Evolutionary conservation across 2,888 invertebrate species (phyloP), one percentile per base, ranked within the genome.

Genomic region (Pristionchus entomophagus): DNA sequence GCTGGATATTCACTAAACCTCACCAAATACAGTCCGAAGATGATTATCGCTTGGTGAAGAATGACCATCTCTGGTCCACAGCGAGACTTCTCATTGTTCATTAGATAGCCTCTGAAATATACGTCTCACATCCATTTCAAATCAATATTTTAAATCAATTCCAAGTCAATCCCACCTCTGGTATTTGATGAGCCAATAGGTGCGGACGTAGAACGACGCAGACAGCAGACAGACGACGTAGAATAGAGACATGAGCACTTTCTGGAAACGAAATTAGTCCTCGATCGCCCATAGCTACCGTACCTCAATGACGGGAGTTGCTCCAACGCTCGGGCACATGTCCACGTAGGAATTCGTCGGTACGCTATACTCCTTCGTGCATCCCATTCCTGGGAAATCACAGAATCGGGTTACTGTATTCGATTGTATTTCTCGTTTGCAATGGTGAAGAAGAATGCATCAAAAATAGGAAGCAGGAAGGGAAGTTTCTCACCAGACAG

Each of bases 11-110:
- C 32, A 14, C 32, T 65, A 32, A 2, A 59, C 14, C 69, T 38
- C 10, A 78, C 78, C 41, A 51, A 12, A n/a, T 78, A 78, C 5
- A 78, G 78, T 26, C 49, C 29, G 49, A 45, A 78, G 17, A 78
- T 78, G 78, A 78, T 49, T 45, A 78, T 32, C 14, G 78, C 78
- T 14, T 78, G 78, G 49, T 49, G 45, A 26, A 78, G 78, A 51
- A 78, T 78, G 45, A 78, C 29, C 29, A 45, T 45, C 12, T 78
- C 78, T 2, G 78, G 78, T 4, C 45, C 78, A 49, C 78, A 51
- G 49, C 51, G 45, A 78, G 49, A 35, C 26, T 26, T 29, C 51
- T 78, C 78, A 19, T 51, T 49, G 26, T 45, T 51, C 45, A 78
- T 49, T 8, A 78, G 51, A 17, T 45, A 45, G 0, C 78, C 78